These are phyloP conservation scores for Grammomys dolichurus DNA, from an alignment of 2,113 vertebrate genomes.

Conservation along the genomic window DNA sequence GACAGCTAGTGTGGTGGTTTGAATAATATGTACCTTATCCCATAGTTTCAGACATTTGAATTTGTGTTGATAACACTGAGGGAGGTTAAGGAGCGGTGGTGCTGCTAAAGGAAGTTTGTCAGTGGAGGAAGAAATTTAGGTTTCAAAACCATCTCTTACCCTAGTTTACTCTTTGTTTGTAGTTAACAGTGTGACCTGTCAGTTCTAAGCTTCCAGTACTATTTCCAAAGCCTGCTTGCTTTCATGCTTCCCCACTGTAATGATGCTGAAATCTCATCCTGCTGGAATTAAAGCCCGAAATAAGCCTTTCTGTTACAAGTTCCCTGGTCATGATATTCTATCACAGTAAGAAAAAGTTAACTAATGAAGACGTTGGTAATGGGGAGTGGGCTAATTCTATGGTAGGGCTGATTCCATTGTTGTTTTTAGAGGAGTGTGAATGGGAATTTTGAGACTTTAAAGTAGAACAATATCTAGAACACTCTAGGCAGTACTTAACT, in stretches of 20 bases:
- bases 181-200: neutral
- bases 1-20: neutral
- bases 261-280: neutral
- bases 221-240: neutral
- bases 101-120: neutral
- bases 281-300: neutral
- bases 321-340: neutral
- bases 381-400: neutral
- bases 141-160: neutral
- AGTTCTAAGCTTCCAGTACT: neutral
- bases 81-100: neutral
- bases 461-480: neutral
- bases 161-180: neutral
- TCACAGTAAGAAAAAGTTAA: neutral
- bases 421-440: neutral
- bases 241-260: neutral
- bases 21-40: neutral
- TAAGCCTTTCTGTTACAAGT: neutral
- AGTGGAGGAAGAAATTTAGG: neutral
- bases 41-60: neutral
- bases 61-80: neutral
- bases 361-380: too few relatives aligned
- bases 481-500: neutral
- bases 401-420: neutral
- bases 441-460: neutral